Percentiles rank a stretch among this genome's conserved stretches.
These are phyloP conservation scores for Tetanocera ferruginea DNA, from an alignment of 2,888 invertebrate species.

Conservation along the genomic window DNA sequence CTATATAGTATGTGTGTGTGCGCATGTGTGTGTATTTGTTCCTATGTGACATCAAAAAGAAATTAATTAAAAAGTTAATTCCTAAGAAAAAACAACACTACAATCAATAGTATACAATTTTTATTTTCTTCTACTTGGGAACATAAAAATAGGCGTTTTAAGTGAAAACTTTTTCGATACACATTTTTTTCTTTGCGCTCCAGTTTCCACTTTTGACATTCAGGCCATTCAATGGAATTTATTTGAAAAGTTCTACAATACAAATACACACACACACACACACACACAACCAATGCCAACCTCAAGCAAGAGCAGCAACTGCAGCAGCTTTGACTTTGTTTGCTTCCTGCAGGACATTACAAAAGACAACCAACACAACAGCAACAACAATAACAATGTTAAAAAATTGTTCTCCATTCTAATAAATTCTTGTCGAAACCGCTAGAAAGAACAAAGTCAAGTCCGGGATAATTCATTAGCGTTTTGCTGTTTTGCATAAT, in stretches of 20 bases:
- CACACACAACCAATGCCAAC: not conserved
- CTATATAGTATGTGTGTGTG: no score
- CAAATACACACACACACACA: not conserved
- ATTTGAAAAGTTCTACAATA: not conserved
- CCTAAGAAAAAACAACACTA: no score
- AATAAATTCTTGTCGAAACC: conserved; percentile 3
- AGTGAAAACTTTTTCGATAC: no score
- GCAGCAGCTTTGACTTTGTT: not conserved
- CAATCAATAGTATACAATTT: no score
- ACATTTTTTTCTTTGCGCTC: no score
- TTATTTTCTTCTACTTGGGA: no score
- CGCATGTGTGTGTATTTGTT: not conserved
- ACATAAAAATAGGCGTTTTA: no score
- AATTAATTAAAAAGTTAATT: no score
- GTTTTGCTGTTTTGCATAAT: conserved; percentile 37
- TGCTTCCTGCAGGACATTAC: not conserved
- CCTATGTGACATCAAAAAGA: no score
- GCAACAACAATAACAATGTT: not conserved
- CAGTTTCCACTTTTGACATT: no score
- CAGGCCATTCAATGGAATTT: no score
- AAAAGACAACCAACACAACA: not conserved
- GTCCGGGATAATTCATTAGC: conserved; percentile 33
- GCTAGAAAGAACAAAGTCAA: conserved; percentile 1
- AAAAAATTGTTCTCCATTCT: not conserved
- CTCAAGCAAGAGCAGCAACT: not conserved